A percentile compares a stretch with the other conserved stretches of the same genome.
Evolutionary conservation across 2,888 invertebrate genomes (phyloP).

Genomic region (Automeris io): DNA sequence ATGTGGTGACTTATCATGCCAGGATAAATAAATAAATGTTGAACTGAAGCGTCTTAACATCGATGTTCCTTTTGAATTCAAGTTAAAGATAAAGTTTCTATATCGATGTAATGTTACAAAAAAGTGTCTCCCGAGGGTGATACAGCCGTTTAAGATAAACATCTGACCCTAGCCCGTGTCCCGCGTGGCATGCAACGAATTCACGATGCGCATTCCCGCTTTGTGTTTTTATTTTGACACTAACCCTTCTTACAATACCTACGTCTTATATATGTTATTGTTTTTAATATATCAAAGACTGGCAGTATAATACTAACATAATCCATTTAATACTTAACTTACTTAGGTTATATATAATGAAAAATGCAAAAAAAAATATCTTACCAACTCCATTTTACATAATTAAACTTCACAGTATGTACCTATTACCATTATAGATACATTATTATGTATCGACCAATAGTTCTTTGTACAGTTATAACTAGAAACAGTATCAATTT

Average conservation of each 20-base stretch:
- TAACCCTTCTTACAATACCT: conserved; percentile 27
- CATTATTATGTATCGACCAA: too few relatives aligned
- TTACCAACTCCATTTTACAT: too few relatives aligned
- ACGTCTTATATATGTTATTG: conserved; percentile 6
- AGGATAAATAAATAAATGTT: too few relatives aligned
- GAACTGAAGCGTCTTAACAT: too few relatives aligned
- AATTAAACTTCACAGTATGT: too few relatives aligned
- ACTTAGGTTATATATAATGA: too few relatives aligned
- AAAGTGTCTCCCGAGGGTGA: conserved; percentile 73
- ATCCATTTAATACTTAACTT: too few relatives aligned
- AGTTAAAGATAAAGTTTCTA: conserved; percentile 46
- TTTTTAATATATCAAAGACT: conserved; percentile 1
- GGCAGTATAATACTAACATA: background rate
- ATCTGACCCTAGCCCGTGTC: conserved; percentile 66
- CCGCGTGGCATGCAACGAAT: conserved; percentile 63
- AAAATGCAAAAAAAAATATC: too few relatives aligned
- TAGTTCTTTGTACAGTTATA: too few relatives aligned
- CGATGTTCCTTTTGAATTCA: conserved; percentile 39
- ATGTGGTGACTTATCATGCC: too few relatives aligned
- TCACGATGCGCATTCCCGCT: conserved; percentile 63
- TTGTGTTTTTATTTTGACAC: conserved; percentile 50
- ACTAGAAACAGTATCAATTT: too few relatives aligned
- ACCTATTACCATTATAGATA: too few relatives aligned
- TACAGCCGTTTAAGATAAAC: conserved; percentile 75
- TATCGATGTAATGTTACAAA: conserved; percentile 66